Base-by-base conservation (phyloP, 1,140 invertebrate species). In the Acromyrmex heyeri region DNA sequence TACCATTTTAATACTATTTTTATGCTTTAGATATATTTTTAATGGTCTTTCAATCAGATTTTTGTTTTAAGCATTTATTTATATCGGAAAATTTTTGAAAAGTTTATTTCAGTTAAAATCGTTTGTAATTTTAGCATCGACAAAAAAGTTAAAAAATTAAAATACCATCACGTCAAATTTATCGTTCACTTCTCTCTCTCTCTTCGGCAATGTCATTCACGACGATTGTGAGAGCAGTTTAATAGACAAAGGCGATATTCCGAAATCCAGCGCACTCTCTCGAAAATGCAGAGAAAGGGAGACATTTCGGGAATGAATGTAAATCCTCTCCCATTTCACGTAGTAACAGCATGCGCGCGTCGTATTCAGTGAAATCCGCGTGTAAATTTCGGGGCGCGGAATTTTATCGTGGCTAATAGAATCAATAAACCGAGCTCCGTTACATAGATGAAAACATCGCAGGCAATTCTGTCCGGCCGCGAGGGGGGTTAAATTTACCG, bases 371-470 rank as follows among this genome's bases (percentile, higher is more conserved):
- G 4, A 73, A 75, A 83, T 61, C 24, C 69, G 55, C 38, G 79
- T 83, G 79, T 83, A 83, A 83, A 83, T 73, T 83, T 83, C 57
- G 34, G 18, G 14, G 8, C 24, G 48, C 30, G 69, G 55, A 61
- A 30, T 83, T 83, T 83, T 83, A 83, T 83, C 79, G 24, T 69
- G 69, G 79, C 57, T 83, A 83, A 83, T 83, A 83, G 79, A 83
- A 83, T 83, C 69, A 75, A 83, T 83, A 83, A 83, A 83, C 79
- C 55, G 38, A 73, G 69, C 79, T 75, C 57, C 27, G 67, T 73
- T 50, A 82, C 55, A 18, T 55, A 55, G 53, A 73, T 73, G 55
- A 53, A 59, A 73, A 83, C 55, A 57, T 75, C 79, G 69, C 24
- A 34, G n/a, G 18, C 79, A 62, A 83, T 83, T 83, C 55, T 18